Base-by-base conservation (phyloP, 2,113 vertebrate species). In the Coptodon bakossiorum region DNA sequence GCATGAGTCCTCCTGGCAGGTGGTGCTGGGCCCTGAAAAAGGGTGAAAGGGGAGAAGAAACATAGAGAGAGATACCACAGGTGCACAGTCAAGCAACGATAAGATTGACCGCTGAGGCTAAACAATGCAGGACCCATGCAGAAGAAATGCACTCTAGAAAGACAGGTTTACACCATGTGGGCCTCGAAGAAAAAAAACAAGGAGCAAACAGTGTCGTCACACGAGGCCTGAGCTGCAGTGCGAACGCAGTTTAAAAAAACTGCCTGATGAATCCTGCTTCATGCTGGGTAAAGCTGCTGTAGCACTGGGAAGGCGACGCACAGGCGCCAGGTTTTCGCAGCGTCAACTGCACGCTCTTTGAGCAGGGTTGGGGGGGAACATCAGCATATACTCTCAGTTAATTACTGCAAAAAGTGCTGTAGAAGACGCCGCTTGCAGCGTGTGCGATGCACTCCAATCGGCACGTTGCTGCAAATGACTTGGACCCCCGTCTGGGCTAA, bases 1-100 rank as follows among this genome's bases (percentile, higher is more conserved):
- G 29, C 98, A 99, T 1, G 98, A 99, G 95, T 99, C 98, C 93
- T 99, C 98, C 93, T 99, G 98, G 89, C 98, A 99, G 50, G 98
- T 99, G 11, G 98, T 99, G 81, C 98, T 99, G 0, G 98, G 98
- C 50, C 98, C 98, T 99, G 91, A 7, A 17, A 17, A 38, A 31
- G 13, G 14, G 61, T 6, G 6, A 14, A 2, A 19, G 9, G 31
- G 19, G 17, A 36, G 57, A 6, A 22, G 61, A 11, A 73, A 48
- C 82, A 10, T 24, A 73, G 68, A 73, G 22, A 48, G 16, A 17
- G 57, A 80, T 19, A 54, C 71, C 80, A 84, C 85, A 88, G 83
- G 81, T 71, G 31, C 59, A 52, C 31, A 80, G 81, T 92, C 84
- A 95, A 66, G 54, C 27, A 45, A 88, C 79, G 22, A 12, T 10